Conservation (phyloP, 2,113 vertebrate genomes). For the Podarcis cretensis region DNA sequence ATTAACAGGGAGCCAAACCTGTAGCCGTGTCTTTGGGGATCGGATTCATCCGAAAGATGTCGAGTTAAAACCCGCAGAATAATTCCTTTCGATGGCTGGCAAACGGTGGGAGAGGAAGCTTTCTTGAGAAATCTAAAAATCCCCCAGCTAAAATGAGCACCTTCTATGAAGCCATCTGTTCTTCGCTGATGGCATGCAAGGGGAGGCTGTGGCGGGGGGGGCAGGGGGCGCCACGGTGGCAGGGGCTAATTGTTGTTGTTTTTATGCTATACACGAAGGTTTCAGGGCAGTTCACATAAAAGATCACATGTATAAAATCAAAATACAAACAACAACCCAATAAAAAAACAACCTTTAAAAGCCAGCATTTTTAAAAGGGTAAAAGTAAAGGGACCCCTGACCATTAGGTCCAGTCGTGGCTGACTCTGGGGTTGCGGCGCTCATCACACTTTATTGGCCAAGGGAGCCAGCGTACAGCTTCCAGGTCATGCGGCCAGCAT, state of each 20-base stretch:
- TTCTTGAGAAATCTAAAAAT: slow-evolving; percentile 32
- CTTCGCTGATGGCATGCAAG: not conserved
- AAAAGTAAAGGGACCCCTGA: too few relatives aligned
- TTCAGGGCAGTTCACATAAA: too few relatives aligned
- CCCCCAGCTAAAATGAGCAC: not conserved
- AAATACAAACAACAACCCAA: too few relatives aligned
- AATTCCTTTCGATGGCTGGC: slow-evolving; percentile 25
- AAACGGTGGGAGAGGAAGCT: slow-evolving; percentile 41
- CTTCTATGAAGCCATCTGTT: not conserved
- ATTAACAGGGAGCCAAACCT: slow-evolving; percentile 50
- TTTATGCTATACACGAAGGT: too few relatives aligned
- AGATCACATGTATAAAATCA: too few relatives aligned
- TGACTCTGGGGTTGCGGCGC: too few relatives aligned
- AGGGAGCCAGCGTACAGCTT: too few relatives aligned
- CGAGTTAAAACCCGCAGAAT: slow-evolving; percentile 1
- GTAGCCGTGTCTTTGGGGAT: slow-evolving; percentile 38
- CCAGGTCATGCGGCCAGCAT: too few relatives aligned
- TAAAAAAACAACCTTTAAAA: too few relatives aligned
- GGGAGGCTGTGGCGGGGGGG: rapidly evolving
- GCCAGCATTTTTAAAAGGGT: too few relatives aligned
- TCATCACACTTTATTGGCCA: too few relatives aligned
- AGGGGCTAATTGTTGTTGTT: not conserved
- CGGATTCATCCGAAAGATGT: slow-evolving; percentile 42
- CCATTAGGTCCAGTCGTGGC: too few relatives aligned
- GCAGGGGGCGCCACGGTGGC: not conserved